Base-by-base conservation (phyloP, 2,888 invertebrate genomes). In the Piscicola geometra region DNA sequence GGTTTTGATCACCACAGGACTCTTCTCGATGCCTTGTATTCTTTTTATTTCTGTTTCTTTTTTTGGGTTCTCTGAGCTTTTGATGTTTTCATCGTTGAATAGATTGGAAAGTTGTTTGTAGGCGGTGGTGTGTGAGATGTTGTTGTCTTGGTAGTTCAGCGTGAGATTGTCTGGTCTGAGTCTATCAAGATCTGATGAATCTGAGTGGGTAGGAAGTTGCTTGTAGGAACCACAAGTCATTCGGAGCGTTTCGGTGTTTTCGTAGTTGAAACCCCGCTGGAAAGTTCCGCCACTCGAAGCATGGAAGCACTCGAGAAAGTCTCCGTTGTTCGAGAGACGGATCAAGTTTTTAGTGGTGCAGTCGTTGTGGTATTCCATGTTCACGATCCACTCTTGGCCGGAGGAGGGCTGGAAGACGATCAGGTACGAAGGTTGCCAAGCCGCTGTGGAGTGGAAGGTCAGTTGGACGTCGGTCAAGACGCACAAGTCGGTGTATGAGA, bases 1-100 rank as follows among this genome's bases (percentile, higher is more conserved):
- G 32, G 66, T 52, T 60, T 71, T 78, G 47, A 77, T 25, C 33
- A 78, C 76, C 32, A 77, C 52, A 21, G 69, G 33, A 3, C 52
- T 64, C 35, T 52, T 64, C 30, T 30, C n/a, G 33, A 1, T 28
- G n/a, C 70, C 35, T 21, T 1, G 0, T 36, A 15, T 41, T 41
- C 15, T 15, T 9, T 41, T 15, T 5, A n/a, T n/a, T 21, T 1
- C 1, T 36, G 41, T 41, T 41, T 41, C 41, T 9, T 41, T 15
- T 5, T 9, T 15, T 41, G 41, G 41, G 5, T 41, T 41, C 5
- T 41, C 15, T n/a, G n/a, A n/a, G n/a, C n/a, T n/a, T n/a, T n/a
- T n/a, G 12, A 47, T 15, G 9, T 9, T 9, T 47, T 47, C 12
- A 21, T 47, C 12, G 9, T 47, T 47, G 9, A 47, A 47, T 15